Conservation (phyloP, 2,113 vertebrate species). For the Poeciliopsis occidentalis region DNA sequence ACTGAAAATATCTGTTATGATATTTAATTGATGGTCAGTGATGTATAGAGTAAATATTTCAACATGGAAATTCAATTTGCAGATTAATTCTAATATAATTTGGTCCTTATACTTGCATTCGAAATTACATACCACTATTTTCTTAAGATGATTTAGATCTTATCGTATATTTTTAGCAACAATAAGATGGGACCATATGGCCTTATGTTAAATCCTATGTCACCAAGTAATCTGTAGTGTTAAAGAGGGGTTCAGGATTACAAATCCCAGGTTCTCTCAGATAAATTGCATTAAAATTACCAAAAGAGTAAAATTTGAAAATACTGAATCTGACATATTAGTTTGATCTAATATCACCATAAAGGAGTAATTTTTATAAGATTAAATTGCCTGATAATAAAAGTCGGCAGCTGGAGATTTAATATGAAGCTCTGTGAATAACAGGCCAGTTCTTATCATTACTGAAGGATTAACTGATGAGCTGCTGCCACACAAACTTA, state of each 20-base stretch:
- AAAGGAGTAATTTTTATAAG: neutral
- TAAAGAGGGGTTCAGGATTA: neutral
- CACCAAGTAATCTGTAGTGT: neutral
- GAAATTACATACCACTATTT: too few relatives aligned
- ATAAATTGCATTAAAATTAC: neutral
- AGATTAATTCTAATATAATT: constrained; percentile 7
- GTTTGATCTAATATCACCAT: neutral
- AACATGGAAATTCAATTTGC: constrained; percentile 38
- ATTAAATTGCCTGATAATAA: neutral
- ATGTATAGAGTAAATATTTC: constrained; percentile 56
- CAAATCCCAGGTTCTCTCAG: neutral
- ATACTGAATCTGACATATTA: neutral
- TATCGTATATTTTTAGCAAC: neutral
- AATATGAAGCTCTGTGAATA: neutral
- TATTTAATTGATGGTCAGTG: constrained; percentile 66
- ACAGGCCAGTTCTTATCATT: neutral
- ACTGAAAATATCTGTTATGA: constrained; percentile 42
- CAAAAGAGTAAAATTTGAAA: neutral
- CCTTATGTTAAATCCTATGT: neutral
- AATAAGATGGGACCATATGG: neutral
- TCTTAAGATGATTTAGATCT: neutral
- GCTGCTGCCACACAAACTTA: neutral
- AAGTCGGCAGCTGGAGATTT: neutral
- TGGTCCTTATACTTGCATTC: neutral
- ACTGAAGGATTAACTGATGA: neutral